Evolutionary conservation across 2,888 invertebrate genomes (phyloP), one percentile per base, ranked within the genome.

Genomic region (Acanthopleura granulata): DNA sequence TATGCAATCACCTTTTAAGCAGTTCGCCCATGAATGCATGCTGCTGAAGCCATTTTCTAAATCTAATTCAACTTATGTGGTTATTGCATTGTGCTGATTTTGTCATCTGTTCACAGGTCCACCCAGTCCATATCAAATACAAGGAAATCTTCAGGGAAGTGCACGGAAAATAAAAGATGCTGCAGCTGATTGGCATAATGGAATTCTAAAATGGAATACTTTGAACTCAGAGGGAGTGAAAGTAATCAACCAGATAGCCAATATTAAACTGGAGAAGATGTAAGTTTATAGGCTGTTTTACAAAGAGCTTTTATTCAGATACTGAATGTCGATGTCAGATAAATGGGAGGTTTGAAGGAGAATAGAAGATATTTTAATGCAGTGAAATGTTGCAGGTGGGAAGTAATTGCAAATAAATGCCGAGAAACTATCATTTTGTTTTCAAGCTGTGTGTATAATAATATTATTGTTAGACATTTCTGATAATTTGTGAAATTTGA

Each of bases 141-240:
- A 40, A 40, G 9, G 40, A 40, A 40, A 40, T 40, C 87, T 93
- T 78, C 93, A 93, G 6, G 93, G 93, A 15, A 88, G 90, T 76
- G 91, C 92, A 18, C 88, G 93, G 76, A 91, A 92, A 74, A 89
- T 93, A 40, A 91, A 92, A 80, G 93, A 93, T 87, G 90, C 92
- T 73, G 91, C 90, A 18, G 93, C 93, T 40, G 93, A 93, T 74
- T 76, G 87, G 62, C 83, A 88, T 76, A 88, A 87, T 76, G 70
- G 79, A n/a, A 77, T 83, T n/a, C 75, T 79, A 57, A 87, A 86
- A 74, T 89, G 89, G 89, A 81, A 78, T 12, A 73, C 73, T 1
- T 76, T 82, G 12, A 84, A 85, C 72, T 73, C 73, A 29, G 78
- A 83, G 49, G 86, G 88, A 27, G 73, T 79, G 30, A 75, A 81